A percentile compares a stretch with the other conserved stretches of the same genome.
Evolutionary conservation across 2,888 invertebrate species (phyloP).

Genomic region (Copidosoma aretas): DNA sequence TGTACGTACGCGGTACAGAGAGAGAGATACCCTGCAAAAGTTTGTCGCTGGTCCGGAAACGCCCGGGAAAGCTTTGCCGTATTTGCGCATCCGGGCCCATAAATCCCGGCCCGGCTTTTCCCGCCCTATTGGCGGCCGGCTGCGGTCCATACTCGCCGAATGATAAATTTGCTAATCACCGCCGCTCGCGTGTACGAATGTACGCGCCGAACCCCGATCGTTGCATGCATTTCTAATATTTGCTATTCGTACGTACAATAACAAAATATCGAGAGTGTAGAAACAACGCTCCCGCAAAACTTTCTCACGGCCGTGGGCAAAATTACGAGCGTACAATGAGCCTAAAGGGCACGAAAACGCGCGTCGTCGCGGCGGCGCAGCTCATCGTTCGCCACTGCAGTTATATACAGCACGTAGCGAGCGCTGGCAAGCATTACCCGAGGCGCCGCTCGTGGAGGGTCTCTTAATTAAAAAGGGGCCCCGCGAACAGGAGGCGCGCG

Average conservation of each 20-base stretch:
- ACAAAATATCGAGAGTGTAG: no score
- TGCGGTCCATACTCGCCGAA: conserved; percentile 15
- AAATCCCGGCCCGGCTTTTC: conserved; percentile 51
- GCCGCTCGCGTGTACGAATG: not conserved
- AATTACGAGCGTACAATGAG: no score
- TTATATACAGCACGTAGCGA: no score
- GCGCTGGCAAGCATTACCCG: not conserved
- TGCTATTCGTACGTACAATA: no score
- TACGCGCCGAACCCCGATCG: not conserved
- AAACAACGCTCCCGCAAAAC: no score
- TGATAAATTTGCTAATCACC: conserved; percentile 25
- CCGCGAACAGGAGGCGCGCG: conserved; percentile 16
- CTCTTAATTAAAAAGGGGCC: conserved; percentile 31
- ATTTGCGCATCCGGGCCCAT: conserved; percentile 62
- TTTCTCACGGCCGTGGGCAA: no score
- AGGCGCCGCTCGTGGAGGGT: not conserved
- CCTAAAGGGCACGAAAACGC: no score
- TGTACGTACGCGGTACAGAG: no score
- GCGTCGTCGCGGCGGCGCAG: no score
- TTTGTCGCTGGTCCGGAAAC: conserved; percentile 60
- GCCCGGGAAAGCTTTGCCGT: conserved; percentile 59
- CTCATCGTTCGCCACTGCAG: no score
- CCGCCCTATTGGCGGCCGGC: conserved; percentile 40
- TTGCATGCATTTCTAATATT: not conserved
- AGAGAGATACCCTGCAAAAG: conserved; percentile 56